These are phyloP conservation scores for Drosophila demipolita DNA, from an alignment of 2,888 invertebrate species.

Conservation along the genomic window DNA sequence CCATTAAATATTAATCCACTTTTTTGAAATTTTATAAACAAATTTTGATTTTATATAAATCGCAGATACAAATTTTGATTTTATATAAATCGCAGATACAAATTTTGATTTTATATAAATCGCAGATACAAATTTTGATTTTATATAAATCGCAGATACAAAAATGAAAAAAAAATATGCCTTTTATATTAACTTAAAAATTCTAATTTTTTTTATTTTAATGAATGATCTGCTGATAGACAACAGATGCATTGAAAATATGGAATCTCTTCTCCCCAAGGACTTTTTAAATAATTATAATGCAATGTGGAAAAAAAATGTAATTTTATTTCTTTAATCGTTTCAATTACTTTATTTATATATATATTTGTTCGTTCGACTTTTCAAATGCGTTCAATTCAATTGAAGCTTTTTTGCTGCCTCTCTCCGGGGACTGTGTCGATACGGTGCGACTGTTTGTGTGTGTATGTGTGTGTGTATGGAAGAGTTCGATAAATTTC, in stretches of 20 bases:
- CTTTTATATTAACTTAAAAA: not conserved
- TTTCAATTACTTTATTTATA: slow-evolving; percentile 22
- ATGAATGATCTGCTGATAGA: not conserved
- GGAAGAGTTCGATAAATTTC: slow-evolving; percentile 81
- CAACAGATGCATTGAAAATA: not conserved
- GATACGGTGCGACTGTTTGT: slow-evolving; percentile 11
- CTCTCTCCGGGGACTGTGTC: slow-evolving; percentile 44
- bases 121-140: no score
- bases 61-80: not conserved
- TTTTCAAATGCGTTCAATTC: slow-evolving; percentile 52
- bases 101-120: no score
- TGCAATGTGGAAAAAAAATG: not conserved
- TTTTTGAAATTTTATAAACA: not conserved
- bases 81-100: not conserved
- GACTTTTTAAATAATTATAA: slow-evolving; percentile 13
- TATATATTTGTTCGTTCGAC: slow-evolving; percentile 27
- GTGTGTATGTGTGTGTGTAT: slow-evolving; percentile 53
- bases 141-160: not conserved
- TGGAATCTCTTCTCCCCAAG: not conserved
- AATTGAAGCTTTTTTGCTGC: slow-evolving; percentile 58
- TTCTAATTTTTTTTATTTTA: no score
- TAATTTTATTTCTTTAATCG: slow-evolving; percentile 16
- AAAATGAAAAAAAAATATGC: not conserved
- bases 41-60: not conserved
- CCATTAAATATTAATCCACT: not conserved